Conservation (phyloP, 2,113 vertebrate species). For the Dipodomys ordii region DNA sequence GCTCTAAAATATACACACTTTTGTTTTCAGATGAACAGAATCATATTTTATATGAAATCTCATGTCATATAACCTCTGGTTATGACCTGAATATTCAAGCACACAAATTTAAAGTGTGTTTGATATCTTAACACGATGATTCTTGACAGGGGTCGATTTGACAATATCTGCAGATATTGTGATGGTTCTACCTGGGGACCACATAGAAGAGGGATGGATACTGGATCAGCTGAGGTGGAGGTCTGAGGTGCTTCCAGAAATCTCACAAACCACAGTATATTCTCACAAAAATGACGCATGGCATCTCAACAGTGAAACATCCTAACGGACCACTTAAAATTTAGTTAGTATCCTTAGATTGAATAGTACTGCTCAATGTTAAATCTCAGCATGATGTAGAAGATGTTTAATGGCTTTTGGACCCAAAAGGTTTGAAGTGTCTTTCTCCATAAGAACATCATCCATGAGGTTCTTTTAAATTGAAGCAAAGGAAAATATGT, state of each 20-base stretch:
- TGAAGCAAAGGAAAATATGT: neutral
- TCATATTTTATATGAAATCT: neutral
- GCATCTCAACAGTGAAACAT: neutral
- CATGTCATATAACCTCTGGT: too few species aligned
- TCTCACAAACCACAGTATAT: neutral
- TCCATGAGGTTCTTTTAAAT: neutral
- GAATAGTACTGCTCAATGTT: neutral
- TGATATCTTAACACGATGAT: neutral
- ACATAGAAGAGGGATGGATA: fast-evolving
- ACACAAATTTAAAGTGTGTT: neutral
- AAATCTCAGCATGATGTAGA: neutral
- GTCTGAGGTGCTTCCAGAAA: neutral
- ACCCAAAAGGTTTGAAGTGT: neutral
- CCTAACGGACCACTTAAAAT: fast-evolving
- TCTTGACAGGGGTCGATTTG: neutral
- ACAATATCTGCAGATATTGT: neutral
- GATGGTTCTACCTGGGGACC: neutral
- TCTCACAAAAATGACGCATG: neutral
- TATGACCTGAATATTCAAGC: neutral
- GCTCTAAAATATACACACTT: neutral
- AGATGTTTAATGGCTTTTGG: neutral
- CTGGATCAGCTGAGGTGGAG: neutral
- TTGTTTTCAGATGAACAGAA: neutral
- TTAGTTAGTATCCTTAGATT: too few species aligned
- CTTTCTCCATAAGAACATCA: neutral